Conservation (phyloP, 2,113 vertebrate species). For the Aptenodytes forsteri region DNA sequence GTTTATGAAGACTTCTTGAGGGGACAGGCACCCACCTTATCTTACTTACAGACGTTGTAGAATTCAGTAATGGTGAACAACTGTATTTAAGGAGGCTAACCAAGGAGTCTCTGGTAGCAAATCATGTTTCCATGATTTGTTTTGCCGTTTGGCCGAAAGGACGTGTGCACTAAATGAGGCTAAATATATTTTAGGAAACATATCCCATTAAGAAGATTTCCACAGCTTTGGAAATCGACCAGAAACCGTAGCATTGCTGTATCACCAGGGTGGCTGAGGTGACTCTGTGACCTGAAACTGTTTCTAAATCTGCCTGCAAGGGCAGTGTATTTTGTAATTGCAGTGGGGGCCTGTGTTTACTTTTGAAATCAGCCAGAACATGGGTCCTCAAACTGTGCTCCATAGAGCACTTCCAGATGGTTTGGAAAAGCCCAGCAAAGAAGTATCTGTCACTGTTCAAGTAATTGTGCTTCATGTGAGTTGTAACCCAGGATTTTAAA, state of each 20-base stretch:
- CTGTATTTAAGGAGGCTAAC: not conserved
- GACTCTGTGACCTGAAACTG: conserved; percentile 11
- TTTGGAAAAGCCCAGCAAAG: not conserved
- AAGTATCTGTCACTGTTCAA: not conserved
- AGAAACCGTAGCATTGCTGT: not conserved
- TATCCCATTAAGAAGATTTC: not conserved
- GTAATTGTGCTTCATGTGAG: not conserved
- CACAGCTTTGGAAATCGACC: not conserved
- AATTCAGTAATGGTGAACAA: not conserved
- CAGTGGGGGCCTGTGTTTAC: not conserved
- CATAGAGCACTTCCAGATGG: conserved; percentile 32
- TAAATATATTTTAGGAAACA: not conserved
- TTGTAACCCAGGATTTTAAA: not conserved
- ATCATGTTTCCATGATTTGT: not conserved
- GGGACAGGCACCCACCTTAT: not conserved
- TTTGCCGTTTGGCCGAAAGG: not conserved
- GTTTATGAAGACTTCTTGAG: not conserved
- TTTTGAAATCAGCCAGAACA: conserved; percentile 4
- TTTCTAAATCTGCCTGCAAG: conserved; percentile 19
- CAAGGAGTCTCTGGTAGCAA: not conserved
- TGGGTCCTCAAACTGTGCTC: not conserved
- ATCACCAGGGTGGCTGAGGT: not conserved
- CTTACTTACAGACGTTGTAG: rapidly evolving
- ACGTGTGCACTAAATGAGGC: not conserved
- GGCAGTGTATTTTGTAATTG: not conserved